Conservation (phyloP, 2,113 vertebrate species). For the Barnardius zonarius region DNA sequence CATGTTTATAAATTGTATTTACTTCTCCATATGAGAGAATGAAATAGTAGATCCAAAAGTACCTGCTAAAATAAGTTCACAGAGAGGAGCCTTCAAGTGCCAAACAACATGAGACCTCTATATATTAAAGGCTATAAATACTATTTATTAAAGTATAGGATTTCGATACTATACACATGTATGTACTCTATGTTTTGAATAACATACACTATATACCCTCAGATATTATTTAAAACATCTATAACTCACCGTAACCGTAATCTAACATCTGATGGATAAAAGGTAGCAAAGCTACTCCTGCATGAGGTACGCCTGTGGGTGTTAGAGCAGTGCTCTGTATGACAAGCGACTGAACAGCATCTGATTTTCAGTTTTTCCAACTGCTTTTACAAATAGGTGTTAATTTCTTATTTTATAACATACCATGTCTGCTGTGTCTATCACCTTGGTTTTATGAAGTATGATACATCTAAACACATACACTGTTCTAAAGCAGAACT, state of each 20-base stretch:
- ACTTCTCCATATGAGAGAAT: constrained; percentile 21
- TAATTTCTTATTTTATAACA: not conserved
- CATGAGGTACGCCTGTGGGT: not conserved
- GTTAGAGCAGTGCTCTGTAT: not conserved
- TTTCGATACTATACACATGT: not conserved
- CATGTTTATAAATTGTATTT: constrained; percentile 40
- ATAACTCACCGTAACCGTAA: not conserved
- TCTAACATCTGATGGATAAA: not conserved
- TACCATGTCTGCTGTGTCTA: not conserved
- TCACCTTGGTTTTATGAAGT: not conserved
- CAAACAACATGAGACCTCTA: not conserved
- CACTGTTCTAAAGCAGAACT: not conserved
- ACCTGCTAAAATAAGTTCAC: not conserved
- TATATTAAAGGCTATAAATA: not conserved
- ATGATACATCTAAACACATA: not conserved
- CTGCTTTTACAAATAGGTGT: not conserved
- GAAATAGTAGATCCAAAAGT: not conserved
- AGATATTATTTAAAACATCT: not conserved
- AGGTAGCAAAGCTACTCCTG: not conserved
- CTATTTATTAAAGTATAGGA: not conserved
- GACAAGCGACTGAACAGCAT: not conserved
- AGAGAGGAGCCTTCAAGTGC: not conserved
- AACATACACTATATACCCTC: not conserved
- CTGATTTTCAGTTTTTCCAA: not conserved
- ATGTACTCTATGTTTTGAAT: not conserved